Base-by-base conservation (phyloP, 2,797 vertebrate species). In the Cygnus olor region DNA sequence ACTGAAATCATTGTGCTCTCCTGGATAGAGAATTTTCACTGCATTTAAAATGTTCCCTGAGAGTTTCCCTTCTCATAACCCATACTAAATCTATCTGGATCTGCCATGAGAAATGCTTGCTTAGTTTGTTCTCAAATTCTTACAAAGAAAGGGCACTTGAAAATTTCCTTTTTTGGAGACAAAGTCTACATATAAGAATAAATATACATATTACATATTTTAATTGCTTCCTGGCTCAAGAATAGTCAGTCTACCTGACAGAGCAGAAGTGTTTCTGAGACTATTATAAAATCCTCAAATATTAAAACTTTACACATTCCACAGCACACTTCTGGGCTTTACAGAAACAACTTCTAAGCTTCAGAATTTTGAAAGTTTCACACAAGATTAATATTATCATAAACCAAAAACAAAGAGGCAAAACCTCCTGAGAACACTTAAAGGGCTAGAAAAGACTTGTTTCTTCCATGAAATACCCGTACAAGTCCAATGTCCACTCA, bases 191-290 rank as follows among this genome's bases (percentile, higher is more conserved):
- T 64, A 0, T 44, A 65, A 80, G 58, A 90, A 84, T 82, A 93
- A 93, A 78, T 70, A 90, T 24, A 40, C 42, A 17, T 61, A 42
- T 86, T 87, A 21, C 11, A 32, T 74, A 22, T 70, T 79, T 93
- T 68, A 92, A 63, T 87, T 86, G 16, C 22, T 54, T 88, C 34
- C 63, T 94, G 88, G 68, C 74, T 95, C 36, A 80, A 25, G 49
- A 88, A 77, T 51, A 93, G 40, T 88, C 20, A 28, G 24, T 56
- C 30, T 94, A 21, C 28, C 64, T 89, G 64, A 83, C 42, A 88
- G 79, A 95, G 89, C 57, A 79, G 64, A 93, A n/a, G 30, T 45
- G 32, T 85, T 83, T 94, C 56, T 92, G 53, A 81, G 36, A 20
- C 28, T 77, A 2, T 68, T 51, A 51, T 54, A 73, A 81, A 96